Evolutionary conservation across 2,113 vertebrate species (phyloP).

Genomic region (Odontophorus gujanensis): DNA sequence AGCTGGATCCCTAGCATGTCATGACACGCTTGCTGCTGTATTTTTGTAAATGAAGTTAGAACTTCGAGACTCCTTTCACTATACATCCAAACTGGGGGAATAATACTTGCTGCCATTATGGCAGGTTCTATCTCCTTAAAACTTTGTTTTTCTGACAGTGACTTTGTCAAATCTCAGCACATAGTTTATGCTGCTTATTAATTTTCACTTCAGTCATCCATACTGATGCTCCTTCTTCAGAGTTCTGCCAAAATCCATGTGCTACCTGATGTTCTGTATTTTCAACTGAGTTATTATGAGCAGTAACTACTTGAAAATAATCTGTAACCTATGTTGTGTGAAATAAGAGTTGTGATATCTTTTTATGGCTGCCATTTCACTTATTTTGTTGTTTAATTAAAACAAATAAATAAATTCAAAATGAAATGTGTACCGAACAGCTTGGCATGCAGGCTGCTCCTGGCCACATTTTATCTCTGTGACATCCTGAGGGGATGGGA

Average conservation of each 20-base stretch:
- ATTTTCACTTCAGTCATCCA: not conserved
- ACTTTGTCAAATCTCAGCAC: not conserved
- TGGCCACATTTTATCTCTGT: not conserved
- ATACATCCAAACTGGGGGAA: not conserved
- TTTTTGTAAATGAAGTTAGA: not conserved
- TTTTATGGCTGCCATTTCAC: not conserved
- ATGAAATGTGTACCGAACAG: not conserved
- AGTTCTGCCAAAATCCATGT: not conserved
- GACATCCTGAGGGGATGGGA: not conserved
- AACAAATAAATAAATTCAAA: not conserved
- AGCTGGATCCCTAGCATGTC: not conserved
- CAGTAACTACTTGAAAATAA: not conserved
- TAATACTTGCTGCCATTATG: fast-evolving
- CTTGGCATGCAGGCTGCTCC: not conserved
- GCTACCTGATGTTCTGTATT: not conserved
- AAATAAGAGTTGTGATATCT: not conserved
- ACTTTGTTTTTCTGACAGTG: not conserved
- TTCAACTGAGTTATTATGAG: not conserved
- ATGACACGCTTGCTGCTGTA: not conserved
- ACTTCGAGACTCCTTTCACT: not conserved
- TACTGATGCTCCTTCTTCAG: not conserved
- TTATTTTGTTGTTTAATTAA: not conserved
- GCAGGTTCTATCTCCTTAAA: not conserved
- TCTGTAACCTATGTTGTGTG: not conserved
- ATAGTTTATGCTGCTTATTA: not conserved